Evolutionary conservation across 2,113 vertebrate species (phyloP), one percentile per base, ranked within the genome.

Genomic region (Empidonax traillii): DNA sequence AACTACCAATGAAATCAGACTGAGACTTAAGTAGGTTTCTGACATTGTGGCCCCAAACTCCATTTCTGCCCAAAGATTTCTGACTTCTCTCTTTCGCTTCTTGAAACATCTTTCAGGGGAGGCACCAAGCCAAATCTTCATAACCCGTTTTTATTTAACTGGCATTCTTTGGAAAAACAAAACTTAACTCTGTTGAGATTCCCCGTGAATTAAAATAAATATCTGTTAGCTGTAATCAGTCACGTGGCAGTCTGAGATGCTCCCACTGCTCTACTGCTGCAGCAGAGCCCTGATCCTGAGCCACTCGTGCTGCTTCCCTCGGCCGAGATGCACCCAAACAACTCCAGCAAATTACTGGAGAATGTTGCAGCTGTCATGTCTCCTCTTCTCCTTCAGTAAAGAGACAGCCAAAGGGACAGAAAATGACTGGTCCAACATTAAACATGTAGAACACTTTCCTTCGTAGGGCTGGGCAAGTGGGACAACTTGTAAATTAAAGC

Each of bases 401-500:
- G 8, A 78, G 71, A 74, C 56, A 92, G 28, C 52, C 78, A 66
- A 82, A 91, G 78, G 69, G 80, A 39, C 49, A 46, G 46, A 73
- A 76, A 88, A 12, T 43, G 51, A 39, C 58, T 58, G 21, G 28
- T 69, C 52, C 67, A 73, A 17, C 51, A 65, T 78, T 89, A 74
- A 76, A 89, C 53, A 62, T 49, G 62, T 53, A 89, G 78, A 72
- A 69, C 1, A 43, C 43, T 51, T 73, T 65, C 74, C 63, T 79
- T 87, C 73, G 24, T 68, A 51, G 74, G 67, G 49, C 74, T 87
- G 85, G 66, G n/a, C 89, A 85, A 79, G 77, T 72, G 67, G 81
- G 93, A 78, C 31, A 66, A 91, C 62, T 69, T 87, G 79, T 86
- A 96, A 94, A 85, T 83, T 53, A 82, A 87, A 91, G 91, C 61